These are phyloP conservation scores for Sycophila sp. DNA, from an alignment of 1,140 invertebrate genomes.

Conservation along the genomic window DNA sequence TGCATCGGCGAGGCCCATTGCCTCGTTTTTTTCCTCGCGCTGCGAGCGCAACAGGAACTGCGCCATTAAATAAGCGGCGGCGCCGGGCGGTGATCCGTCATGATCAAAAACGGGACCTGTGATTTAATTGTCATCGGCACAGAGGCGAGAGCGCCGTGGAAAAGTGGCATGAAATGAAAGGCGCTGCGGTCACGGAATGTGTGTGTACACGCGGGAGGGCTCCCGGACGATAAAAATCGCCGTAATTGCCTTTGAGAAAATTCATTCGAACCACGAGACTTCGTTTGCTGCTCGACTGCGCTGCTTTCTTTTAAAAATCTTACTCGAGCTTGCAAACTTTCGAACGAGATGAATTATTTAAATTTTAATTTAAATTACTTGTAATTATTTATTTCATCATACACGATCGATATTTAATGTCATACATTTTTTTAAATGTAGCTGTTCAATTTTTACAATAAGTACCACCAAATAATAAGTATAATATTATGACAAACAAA, in stretches of 20 bases:
- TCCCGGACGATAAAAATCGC: constrained; percentile 11
- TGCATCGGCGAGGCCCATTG: not conserved
- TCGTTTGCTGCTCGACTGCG: too few relatives aligned
- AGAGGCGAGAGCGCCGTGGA: constrained; percentile 27
- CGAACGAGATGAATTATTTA: too few relatives aligned
- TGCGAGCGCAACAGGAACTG: constrained; percentile 32
- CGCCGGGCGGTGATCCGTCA: constrained; percentile 60
- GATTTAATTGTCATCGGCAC: constrained; percentile 64
- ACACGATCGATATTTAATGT: too few relatives aligned
- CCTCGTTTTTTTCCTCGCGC: not conserved
- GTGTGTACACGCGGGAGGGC: not conserved
- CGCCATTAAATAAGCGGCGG: constrained; percentile 40
- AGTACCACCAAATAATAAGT: too few relatives aligned
- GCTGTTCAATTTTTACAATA: too few relatives aligned
- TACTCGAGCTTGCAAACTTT: too few relatives aligned
- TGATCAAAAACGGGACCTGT: constrained; percentile 60
- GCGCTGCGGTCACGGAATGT: constrained; percentile 15
- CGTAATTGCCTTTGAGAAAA: constrained; percentile 25
- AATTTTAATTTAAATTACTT: too few relatives aligned
- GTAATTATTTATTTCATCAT: too few relatives aligned
- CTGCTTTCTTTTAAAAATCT: too few relatives aligned
- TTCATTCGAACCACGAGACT: not conserved
- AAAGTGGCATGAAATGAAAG: constrained; percentile 41
- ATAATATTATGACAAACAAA: too few relatives aligned
- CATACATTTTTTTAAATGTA: too few relatives aligned